These are phyloP conservation scores for Gibbula magus DNA, from an alignment of 2,888 invertebrate species.

Conservation along the genomic window DNA sequence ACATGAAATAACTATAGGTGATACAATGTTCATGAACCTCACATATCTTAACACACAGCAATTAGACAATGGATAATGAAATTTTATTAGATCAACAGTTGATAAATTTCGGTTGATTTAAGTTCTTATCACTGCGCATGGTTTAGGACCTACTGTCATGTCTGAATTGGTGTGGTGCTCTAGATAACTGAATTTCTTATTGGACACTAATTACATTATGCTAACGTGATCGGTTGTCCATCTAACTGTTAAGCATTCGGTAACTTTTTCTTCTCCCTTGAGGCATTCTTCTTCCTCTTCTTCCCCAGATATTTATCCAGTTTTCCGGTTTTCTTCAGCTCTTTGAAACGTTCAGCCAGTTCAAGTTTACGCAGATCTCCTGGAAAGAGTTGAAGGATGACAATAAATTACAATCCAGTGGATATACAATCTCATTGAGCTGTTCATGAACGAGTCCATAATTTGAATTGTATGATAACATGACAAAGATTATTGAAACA, in stretches of 20 bases:
- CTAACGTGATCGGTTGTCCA: no score
- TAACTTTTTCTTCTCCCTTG: conserved; percentile 72
- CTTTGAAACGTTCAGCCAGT: conserved; percentile 87
- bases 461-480: background rate
- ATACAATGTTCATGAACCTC: no score
- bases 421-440: background rate
- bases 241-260: conserved; percentile 34
- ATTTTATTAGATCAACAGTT: no score
- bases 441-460: background rate
- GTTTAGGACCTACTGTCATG: no score
- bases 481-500: background rate
- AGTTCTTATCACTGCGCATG: no score
- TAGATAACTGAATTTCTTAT: no score
- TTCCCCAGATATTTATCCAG: conserved; percentile 88
- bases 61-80: no score
- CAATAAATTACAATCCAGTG: background rate
- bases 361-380: conserved; percentile 86
- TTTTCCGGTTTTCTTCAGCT: conserved; percentile 85
- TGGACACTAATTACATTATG: no score
- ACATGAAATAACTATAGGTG: no score
- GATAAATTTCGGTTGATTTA: no score
- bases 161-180: no score
- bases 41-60: no score
- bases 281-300: conserved; percentile 84
- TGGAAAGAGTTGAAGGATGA: conserved; percentile 75